A percentile compares a stretch with the other conserved stretches of the same genome.
Evolutionary conservation across 30 jellyfish, hydroid and myxozoan species (phyloP).

Genomic region (Phacellophora camtschatica): DNA sequence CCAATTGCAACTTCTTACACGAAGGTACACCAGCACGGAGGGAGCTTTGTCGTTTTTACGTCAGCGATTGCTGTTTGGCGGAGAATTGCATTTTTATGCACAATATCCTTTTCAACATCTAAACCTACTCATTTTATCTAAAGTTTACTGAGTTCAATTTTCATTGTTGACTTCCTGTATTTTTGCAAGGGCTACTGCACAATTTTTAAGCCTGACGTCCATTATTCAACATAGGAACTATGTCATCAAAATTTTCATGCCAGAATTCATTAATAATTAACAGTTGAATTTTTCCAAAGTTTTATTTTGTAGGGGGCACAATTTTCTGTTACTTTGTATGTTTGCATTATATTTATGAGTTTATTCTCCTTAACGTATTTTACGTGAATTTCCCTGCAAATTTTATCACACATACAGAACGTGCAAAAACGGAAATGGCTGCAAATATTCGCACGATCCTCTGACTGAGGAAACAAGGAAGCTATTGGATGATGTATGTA

Average conservation of each 20-base stretch:
- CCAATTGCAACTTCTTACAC: slow-evolving; percentile 60
- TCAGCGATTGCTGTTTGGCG: slow-evolving; percentile 55
- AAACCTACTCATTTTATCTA: too few species aligned
- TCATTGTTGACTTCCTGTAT: too few species aligned
- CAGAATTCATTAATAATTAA: too few species aligned
- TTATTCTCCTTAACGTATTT: slow-evolving; percentile 4
- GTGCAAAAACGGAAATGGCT: slow-evolving; percentile 35
- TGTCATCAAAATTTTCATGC: too few species aligned
- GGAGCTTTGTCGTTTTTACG: slow-evolving; percentile 69
- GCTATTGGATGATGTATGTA: slow-evolving; percentile 32
- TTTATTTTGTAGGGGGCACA: neutral
- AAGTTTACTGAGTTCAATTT: too few species aligned
- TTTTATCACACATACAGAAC: slow-evolving; percentile 25
- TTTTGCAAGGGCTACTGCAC: too few species aligned
- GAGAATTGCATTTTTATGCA: slow-evolving; percentile 66
- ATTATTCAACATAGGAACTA: too few species aligned
- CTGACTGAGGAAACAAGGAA: slow-evolving; percentile 52
- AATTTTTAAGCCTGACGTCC: too few species aligned
- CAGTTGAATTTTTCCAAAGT: too few species aligned
- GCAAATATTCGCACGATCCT: slow-evolving; percentile 68
- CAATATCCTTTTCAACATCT: slow-evolving; percentile 73
- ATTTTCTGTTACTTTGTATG: neutral
- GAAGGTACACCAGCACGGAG: slow-evolving; percentile 50
- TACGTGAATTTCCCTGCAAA: slow-evolving; percentile 72
- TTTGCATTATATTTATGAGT: neutral